Conservation (phyloP, 2,113 vertebrate genomes). For the Eudyptes chrysolophus region DNA sequence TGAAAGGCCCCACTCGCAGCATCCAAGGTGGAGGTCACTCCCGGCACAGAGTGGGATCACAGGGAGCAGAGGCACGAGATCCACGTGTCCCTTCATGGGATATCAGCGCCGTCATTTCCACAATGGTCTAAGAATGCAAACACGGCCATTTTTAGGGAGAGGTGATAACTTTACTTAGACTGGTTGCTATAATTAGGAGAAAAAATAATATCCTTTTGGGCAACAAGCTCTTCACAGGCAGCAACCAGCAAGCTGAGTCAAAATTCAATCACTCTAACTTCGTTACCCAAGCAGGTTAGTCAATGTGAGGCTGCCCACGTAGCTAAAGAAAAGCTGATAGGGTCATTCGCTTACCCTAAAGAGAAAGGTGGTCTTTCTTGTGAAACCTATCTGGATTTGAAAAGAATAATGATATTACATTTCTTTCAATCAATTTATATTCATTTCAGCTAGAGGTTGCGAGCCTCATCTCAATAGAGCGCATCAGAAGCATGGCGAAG, state of each 20-base stretch:
- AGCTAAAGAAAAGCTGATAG: background rate
- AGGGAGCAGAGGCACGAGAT: background rate
- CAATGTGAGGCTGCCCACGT: fast-evolving
- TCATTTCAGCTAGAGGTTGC: slow-evolving; percentile 82
- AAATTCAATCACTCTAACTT: background rate
- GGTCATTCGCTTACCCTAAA: background rate
- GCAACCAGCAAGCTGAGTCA: background rate
- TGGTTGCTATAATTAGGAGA: background rate
- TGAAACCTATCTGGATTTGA: background rate
- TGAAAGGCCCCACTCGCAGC: fast-evolving
- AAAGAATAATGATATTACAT: background rate
- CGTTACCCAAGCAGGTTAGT: background rate
- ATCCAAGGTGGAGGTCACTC: background rate
- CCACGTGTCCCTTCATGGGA: fast-evolving
- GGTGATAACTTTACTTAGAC: background rate
- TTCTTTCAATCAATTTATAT: background rate
- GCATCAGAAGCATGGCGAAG: slow-evolving; percentile 82
- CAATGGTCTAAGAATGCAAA: background rate
- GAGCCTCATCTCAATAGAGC: slow-evolving; percentile 73
- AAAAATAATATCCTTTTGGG: background rate
- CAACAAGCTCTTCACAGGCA: background rate
- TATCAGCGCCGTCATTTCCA: background rate
- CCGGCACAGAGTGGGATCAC: background rate
- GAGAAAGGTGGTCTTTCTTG: background rate
- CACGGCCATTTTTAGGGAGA: background rate